Base-by-base conservation (phyloP, 1,140 invertebrate species). In the Tigriopus japonicus region DNA sequence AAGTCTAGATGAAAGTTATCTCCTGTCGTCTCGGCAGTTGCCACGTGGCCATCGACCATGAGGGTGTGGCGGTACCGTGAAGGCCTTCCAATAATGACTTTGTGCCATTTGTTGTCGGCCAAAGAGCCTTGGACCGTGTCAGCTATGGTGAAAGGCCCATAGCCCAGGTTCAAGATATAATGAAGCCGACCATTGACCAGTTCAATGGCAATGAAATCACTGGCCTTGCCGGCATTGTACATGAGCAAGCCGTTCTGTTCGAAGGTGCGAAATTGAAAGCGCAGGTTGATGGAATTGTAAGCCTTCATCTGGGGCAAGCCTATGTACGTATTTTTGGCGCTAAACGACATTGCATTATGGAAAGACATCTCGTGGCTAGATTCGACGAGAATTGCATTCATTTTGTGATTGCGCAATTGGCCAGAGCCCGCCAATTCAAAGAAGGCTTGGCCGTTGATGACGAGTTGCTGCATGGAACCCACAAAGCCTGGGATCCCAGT, bases 91-190 rank as follows among this genome's bases (percentile, higher is more conserved):
- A 96, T 84, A 23, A 83, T 86, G 0, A 95, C 87, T 0, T 86
- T 81, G 70, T 97, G 92, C 92, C 91, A 96, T 68, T 83, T 78
- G 68, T 93, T 91, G 67, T 97, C 90, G 68, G 92, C 95, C 62
- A 95, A 74, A 40, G 17, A 17, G n/a, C 55, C 55, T 23, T 58
- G 55, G 52, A 80, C 81, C 62, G 80, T 85, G 68, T 92, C 87
- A 58, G 81, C 78, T 69, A 95, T 78, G 24, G 84, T 82, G 12
- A 93, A 79, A 0, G 87, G 81, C 1, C 92, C 91, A 68, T 94
- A 89, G 0, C 92, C 92, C 53, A 96, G 75, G 72, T 95, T 88
- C 65, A 96, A 86, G 0, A 88, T 79, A 64, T 92, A 86, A 67
- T 90, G 85, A 10, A 98, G 76, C 69, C 93, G 86, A 0, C 92